These are phyloP conservation scores for Galerucella nymphaeae DNA, from an alignment of 2,888 invertebrate species.

Conservation along the genomic window DNA sequence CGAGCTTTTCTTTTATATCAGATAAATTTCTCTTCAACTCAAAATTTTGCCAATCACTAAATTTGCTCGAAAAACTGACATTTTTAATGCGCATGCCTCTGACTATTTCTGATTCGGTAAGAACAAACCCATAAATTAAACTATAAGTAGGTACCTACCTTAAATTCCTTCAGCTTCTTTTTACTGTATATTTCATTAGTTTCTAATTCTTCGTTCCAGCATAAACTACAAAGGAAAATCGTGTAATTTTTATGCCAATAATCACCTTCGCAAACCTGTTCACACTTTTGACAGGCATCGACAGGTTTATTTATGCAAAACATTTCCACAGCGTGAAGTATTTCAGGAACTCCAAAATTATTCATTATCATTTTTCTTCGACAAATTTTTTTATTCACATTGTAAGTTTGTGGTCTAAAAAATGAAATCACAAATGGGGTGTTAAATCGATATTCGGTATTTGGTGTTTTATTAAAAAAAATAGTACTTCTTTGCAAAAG, in stretches of 20 bases:
- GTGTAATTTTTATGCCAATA: constrained; percentile 65
- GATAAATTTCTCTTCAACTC: too few relatives aligned
- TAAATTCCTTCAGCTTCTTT: constrained; percentile 54
- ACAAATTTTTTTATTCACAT: constrained; percentile 45
- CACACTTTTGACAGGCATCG: constrained; percentile 64
- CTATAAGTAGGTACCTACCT: too few relatives aligned
- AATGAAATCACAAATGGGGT: not conserved
- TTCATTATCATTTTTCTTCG: constrained; percentile 60
- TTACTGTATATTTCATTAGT: constrained; percentile 55
- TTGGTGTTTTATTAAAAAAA: too few relatives aligned
- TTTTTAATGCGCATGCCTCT: too few relatives aligned
- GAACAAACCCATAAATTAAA: not conserved
- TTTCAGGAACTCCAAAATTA: constrained; percentile 63
- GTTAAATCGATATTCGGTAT: too few relatives aligned
- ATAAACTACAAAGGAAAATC: constrained; percentile 64
- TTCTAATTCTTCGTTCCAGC: constrained; percentile 62
- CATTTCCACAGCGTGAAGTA: constrained; percentile 64
- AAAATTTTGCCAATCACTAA: too few relatives aligned
- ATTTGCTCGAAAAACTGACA: too few relatives aligned
- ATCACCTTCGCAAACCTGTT: constrained; percentile 63
- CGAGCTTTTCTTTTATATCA: too few relatives aligned
- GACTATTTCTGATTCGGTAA: too few relatives aligned
- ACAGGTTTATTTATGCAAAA: constrained; percentile 62
- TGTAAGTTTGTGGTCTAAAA: constrained; percentile 58
- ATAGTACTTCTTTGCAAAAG: too few relatives aligned